Conservation (phyloP, 2,797 vertebrate species). For the Eleutherodactylus coqui region DNA sequence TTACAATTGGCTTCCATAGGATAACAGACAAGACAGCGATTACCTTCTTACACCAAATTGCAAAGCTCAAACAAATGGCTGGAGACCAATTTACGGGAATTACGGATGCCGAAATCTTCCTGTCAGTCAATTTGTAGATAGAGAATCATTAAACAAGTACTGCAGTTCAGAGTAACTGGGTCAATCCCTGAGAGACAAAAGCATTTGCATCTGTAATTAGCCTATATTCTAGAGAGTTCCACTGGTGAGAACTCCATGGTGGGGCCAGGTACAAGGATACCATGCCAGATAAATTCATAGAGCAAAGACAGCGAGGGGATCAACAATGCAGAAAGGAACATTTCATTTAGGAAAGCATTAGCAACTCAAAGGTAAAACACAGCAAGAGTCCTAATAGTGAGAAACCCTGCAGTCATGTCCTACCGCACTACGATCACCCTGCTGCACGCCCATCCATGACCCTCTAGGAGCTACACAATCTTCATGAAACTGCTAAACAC, state of each 20-base stretch:
- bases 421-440: neutral
- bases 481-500: neutral
- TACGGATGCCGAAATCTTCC: slow-evolving; percentile 43
- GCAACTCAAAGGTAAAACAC: slow-evolving; percentile 11
- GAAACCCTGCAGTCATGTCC: neutral
- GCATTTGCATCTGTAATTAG: slow-evolving; percentile 60
- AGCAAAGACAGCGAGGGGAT: slow-evolving; percentile 32
- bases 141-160: slow-evolving; percentile 59
- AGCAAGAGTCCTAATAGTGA: neutral
- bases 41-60: slow-evolving; percentile 38
- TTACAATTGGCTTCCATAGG: slow-evolving; percentile 9
- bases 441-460: neutral
- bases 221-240: slow-evolving; percentile 46
- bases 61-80: slow-evolving; percentile 19
- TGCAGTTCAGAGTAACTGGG: slow-evolving; percentile 44
- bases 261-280: slow-evolving; percentile 1
- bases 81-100: slow-evolving; percentile 46
- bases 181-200: slow-evolving; percentile 37
- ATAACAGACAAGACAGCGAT: slow-evolving; percentile 17
- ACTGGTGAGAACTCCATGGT: neutral
- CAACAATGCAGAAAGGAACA: slow-evolving; percentile 19
- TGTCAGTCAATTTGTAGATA: slow-evolving; percentile 53
- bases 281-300: slow-evolving; percentile 43
- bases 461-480: neutral
- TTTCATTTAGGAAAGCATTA: slow-evolving; percentile 39